Conservation (phyloP, 2,113 vertebrate genomes). For the Rhinichthys klamathensis region DNA sequence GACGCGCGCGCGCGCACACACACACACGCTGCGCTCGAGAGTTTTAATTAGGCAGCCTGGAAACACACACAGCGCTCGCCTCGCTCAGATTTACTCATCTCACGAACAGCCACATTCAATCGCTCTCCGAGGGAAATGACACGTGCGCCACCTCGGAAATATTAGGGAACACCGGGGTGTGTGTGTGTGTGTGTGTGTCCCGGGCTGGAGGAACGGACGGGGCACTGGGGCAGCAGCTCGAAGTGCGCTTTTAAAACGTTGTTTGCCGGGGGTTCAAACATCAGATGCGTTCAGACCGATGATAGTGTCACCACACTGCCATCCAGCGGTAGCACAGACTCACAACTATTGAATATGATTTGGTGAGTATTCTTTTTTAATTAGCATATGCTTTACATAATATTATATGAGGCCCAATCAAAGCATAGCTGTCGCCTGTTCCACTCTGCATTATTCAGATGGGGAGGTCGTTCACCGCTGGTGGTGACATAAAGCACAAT, state of each 20-base stretch:
- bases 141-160: not conserved
- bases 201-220: conserved; percentile 4
- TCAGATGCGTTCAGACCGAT: not conserved
- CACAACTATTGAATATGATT: not conserved
- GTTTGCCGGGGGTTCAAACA: not conserved
- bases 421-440: conserved; percentile 27
- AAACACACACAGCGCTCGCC: conserved; percentile 44
- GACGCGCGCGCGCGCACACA: not conserved
- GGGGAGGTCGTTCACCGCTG: no score
- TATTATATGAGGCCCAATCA: conserved; percentile 14
- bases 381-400: conserved; percentile 45
- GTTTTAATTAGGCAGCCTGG: conserved; percentile 54
- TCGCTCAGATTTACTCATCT: conserved; percentile 29
- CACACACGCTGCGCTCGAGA: conserved; percentile 52
- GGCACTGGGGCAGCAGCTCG: not conserved
- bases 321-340: conserved; percentile 65
- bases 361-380: not conserved
- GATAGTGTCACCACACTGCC: conserved; percentile 75
- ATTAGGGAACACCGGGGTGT: not conserved
- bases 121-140: not conserved
- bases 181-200: not conserved
- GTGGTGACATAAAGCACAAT: no score
- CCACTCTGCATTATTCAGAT: not conserved
- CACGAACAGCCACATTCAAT: not conserved
- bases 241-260: not conserved